Evolutionary conservation across 2,888 invertebrate genomes (phyloP), one percentile per base, ranked within the genome.

Genomic region (Dicranocentrus wangi): DNA sequence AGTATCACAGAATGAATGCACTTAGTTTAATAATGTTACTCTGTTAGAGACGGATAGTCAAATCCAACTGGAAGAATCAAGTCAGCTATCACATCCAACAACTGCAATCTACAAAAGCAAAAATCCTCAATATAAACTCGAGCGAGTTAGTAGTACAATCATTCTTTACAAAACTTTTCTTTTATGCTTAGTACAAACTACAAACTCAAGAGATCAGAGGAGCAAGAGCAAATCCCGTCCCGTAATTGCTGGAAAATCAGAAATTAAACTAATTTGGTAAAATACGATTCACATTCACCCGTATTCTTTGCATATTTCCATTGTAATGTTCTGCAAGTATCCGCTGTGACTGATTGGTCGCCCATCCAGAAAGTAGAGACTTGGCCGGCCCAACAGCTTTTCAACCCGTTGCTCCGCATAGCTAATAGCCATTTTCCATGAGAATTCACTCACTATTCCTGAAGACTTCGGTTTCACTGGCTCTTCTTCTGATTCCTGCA

Each of bases 51-150:
- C 8, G 78, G 70, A 65, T 78, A 79, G 0, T 21, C 58, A 27
- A 72, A 72, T 47, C 79, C 79, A 58, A 79, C 47, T 0, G 79
- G 72, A 15, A 72, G 21, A 17, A 72, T 60, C 25, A 79, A 23
- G 21, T 79, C 79, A 15, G 72, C 27, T 8, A 79, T 32, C 0
- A 66, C 47, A 19, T 79, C 72, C 17, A 79, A 17, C 0, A 79
- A n/a, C 15, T 72, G 58, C 28, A 66, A 39, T 0, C 79, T 79
- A 10, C 0, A 51, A 32, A 7, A 10, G 32, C 10, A 32, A 43
- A 23, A 32, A 61, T 10, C 17, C 28, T 65, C 47, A 28, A 21
- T 28, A 32, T 32, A 32, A 32, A 47, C 5, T 47, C 10, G 47
- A 7, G 10, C 32, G 10, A 7, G 32, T 32, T 32, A 3, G 10